These are phyloP conservation scores for Laothoe populi DNA, from an alignment of 2,888 invertebrate genomes.

Conservation along the genomic window DNA sequence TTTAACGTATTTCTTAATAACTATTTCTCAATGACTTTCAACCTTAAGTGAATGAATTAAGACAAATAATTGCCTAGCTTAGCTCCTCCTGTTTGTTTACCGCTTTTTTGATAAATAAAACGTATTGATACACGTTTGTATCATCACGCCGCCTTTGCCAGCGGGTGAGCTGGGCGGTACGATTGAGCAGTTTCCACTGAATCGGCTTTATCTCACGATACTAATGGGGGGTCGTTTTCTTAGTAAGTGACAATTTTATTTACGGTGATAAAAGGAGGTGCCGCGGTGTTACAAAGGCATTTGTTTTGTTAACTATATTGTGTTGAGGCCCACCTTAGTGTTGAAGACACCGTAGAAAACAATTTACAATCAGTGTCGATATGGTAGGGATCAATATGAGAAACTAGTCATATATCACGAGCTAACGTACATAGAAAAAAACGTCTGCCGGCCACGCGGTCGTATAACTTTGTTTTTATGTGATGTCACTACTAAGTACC, in stretches of 20 bases:
- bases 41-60: background rate
- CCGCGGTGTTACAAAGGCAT: background rate
- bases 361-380: background rate
- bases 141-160: constrained; percentile 54
- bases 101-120: constrained; percentile 27
- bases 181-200: constrained; percentile 69
- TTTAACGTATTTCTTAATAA: background rate
- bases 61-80: background rate
- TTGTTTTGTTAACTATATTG: constrained; percentile 5
- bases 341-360: background rate
- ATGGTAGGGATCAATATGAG: background rate
- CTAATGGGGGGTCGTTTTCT: constrained; percentile 24
- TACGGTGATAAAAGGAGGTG: constrained; percentile 12
- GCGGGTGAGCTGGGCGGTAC: constrained; percentile 63
- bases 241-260: constrained; percentile 22
- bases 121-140: constrained; percentile 33
- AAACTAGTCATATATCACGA: background rate
- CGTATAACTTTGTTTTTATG: background rate
- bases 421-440: background rate
- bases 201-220: constrained; percentile 31
- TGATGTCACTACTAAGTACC: background rate
- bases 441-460: background rate
- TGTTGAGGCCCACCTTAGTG: background rate
- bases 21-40: no score
- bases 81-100: constrained; percentile 14